Evolutionary conservation across 2,888 invertebrate species (phyloP), one percentile per base, ranked within the genome.

Genomic region (Ornithoptera alexandrae): DNA sequence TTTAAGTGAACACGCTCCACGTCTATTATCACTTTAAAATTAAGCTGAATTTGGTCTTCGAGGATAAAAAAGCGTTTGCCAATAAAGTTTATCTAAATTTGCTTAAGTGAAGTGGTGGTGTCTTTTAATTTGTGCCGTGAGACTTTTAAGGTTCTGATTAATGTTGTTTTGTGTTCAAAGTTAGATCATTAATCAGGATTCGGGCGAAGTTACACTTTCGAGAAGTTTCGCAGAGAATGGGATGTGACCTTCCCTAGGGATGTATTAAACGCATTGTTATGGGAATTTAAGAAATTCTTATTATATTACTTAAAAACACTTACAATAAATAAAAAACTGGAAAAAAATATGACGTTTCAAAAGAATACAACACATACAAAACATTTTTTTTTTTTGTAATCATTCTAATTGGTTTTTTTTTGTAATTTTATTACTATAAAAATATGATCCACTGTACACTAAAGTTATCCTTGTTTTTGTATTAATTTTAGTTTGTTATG

Each of bases 141-240:
- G 67, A 53, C 46, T 39, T 30, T 66, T 62, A 61, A 67, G 61
- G 53, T 50, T 17, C 61, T 67, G 67, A 67, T 67, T 61, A 67
- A 67, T 67, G 61, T 61, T 67, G 61, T 67, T 61, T 62, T 62
- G 61, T 67, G 61, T 56, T 39, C 30, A 62, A 71, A 71, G 64
- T 71, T 69, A 39, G 57, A 58, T 50, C 71, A 71, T 71, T 67
- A 66, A 65, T 71, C 71, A 71, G 61, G 61, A 71, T 71, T 65
- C 60, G 66, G 64, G 64, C 50, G 39, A 67, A 67, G 53, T 67
- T 67, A 61, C 61, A 50, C 61, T 62, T 53, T 62, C 61, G 30
- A 61, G 53, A 60, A 67, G 67, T 62, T 67, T 62, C 67, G 10
- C 61, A 39, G 56, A 67, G 61, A 67, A 62, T 61, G 61, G 61